Base-by-base conservation (phyloP, 2,888 invertebrate genomes). In the Alviniconcha strummeri region DNA sequence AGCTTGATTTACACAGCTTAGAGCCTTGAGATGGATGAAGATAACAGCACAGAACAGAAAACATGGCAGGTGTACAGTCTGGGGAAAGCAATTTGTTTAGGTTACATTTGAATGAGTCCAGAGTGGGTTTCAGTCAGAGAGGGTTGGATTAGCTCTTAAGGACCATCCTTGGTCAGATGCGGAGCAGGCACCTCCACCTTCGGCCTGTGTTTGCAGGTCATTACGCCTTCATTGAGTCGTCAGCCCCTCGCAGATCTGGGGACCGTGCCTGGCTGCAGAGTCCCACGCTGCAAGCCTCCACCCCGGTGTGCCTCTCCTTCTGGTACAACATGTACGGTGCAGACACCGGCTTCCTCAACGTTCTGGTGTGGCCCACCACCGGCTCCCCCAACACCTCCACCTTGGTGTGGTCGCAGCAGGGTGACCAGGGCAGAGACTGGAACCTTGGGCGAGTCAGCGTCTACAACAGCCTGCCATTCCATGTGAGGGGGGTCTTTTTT, bases 201-300 rank as follows among this genome's bases (percentile, higher is more conserved):
- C 36, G 36, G 36, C 36, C 36, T 3, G 36, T 36, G 36, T 36
- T 36, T 36, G 9, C 86, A 92, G 92, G 92, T 76, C 89, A 92
- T 75, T 96, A 95, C 89, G 94, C 95, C 1, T 95, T 94, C 91
- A 95, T 95, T 84, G 95, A 95, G 90, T 94, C 95, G 0, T 94
- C 95, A 6, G 95, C 94, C 86, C 95, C 95, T 0, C 92, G 95
- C 13, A 11, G 54, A 85, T 95, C 95, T 0, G 95, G 95, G 1
- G 90, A 90, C 85, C 90, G 87, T 57, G 92, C 92, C 13, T 84
- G 90, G 82, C 84, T 92, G 11, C 85, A 88, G 67, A 91, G 90
- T 84, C 87, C 88, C 11, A 81, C 87, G 15, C 85, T 89, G 92
- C 19, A 85, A 90, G 82, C 76, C 90, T 89, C 89, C 4, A 76